Base-by-base conservation (phyloP, 2,888 invertebrate species). In the Amblyjoppa fuscipennis region DNA sequence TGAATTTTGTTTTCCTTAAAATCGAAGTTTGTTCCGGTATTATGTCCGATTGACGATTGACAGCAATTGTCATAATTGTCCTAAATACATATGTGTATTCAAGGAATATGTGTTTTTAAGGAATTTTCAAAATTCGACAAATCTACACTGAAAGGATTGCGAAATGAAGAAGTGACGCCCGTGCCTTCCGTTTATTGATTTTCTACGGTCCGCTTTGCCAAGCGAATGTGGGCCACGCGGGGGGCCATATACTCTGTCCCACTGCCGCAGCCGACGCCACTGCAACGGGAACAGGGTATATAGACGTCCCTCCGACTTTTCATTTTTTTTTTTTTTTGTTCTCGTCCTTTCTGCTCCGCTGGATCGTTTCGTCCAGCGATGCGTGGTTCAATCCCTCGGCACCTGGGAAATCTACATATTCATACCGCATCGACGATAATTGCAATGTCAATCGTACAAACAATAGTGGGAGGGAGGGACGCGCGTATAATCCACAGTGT, bases 101-200 rank as follows among this genome's bases (percentile, higher is more conserved):
- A 20, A 20, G 20, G 20, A 20, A 7, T 7, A 34, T 25, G 34
- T 28, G 38, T 11, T n/a, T 41, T 49, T 28, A 34, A n/a, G 68
- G 11, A 20, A 76, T 76, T 66, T 68, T 61, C 51, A 51, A 31
- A 64, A 66, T 77, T 73, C 34, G 34, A 64, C 41, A 49, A 76
- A 56, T 56, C 49, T 56, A 38, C 61, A 38, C 53, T 71, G 74
- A 78, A 34, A 31, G 80, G 78, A 84, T 87, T 83, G 79, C 87
- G 87, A 91, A 91, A 91, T 90, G 86, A 87, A 89, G 88, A 90
- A 92, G 89, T 89, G 88, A 88, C 87, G 71, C 68, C 76, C 69
- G 83, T 83, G 90, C 92, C 91, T 93, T 93, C 92, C 92, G 92
- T 91, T 93, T 93, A 93, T 93, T 93, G 93, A 93, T 93, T 93